phyloP scores from a whole-genome alignment of 2,113 vertebrate species.

The Chitala chitala region DNA sequence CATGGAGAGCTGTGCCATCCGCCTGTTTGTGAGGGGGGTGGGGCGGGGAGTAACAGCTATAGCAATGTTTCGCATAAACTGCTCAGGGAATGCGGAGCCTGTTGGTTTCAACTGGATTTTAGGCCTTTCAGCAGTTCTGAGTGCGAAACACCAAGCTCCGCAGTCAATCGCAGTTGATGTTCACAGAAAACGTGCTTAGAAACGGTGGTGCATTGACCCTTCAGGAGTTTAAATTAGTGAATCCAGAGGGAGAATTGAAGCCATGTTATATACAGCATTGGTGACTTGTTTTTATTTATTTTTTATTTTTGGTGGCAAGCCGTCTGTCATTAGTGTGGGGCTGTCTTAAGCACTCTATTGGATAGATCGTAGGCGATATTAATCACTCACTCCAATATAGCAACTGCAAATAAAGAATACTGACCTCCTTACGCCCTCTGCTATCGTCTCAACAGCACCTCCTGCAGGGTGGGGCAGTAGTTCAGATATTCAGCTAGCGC shows the following conservation, averaged over 20 bases:
- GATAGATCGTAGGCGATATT: neutral
- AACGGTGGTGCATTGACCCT: neutral
- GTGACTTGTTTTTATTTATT: too few species aligned
- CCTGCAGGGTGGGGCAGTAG: neutral
- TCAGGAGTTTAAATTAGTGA: neutral
- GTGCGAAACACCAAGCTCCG: neutral
- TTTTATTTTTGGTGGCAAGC: neutral
- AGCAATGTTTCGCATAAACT: neutral
- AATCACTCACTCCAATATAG: neutral
- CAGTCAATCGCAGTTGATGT: neutral
- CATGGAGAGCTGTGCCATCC: neutral
- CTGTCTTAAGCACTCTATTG: neutral
- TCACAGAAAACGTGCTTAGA: neutral
- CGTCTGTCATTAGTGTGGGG: neutral
- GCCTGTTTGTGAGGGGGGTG: neutral
- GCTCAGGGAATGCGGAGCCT: neutral
- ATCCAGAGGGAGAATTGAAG: neutral
- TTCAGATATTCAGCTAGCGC: neutral
- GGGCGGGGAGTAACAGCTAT: neutral
- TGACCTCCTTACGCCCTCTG: neutral
- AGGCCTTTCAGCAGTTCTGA: neutral
- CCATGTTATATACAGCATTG: neutral
- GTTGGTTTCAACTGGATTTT: neutral
- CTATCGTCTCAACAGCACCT: neutral
- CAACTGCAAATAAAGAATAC: neutral